phyloP scores from a whole-genome alignment of 2,888 invertebrate species.

The Cephus pulcher region DNA sequence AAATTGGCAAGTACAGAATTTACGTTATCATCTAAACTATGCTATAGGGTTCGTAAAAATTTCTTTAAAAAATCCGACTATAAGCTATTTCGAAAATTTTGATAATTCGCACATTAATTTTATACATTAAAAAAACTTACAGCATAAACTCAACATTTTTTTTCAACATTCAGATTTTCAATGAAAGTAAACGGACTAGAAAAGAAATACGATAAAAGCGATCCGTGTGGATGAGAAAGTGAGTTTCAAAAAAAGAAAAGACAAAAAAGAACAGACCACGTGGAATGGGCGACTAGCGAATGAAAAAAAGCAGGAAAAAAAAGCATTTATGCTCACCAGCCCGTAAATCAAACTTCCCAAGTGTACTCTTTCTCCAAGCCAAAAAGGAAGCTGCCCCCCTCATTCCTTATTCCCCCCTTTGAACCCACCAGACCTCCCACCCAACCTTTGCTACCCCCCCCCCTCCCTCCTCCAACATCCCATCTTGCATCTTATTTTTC shows the following conservation, averaged over 20 bases:
- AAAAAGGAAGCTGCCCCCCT: constrained; percentile 10
- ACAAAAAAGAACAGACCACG: not conserved
- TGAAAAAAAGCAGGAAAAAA: constrained; percentile 7
- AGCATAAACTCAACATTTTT: no score
- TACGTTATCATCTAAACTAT: not conserved
- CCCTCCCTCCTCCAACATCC: not conserved
- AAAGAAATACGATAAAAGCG: not conserved
- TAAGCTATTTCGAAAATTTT: not conserved
- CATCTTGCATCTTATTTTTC: not conserved
- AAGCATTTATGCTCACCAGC: constrained; percentile 22
- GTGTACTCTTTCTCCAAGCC: constrained; percentile 24
- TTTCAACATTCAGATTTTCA: no score
- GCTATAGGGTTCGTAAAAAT: no score
- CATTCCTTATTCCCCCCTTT: constrained; percentile 11
- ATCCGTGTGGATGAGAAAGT: constrained; percentile 2
- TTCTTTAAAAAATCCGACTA: not conserved
- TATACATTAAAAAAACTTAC: not conserved
- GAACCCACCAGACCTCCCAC: not conserved
- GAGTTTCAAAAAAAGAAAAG: constrained; percentile 12
- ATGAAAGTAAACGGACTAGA: no score
- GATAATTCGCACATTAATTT: not conserved
- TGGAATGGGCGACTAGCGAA: not conserved
- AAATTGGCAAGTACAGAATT: not conserved
- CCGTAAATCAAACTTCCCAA: constrained; percentile 30
- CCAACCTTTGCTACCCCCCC: not conserved